Conservation (phyloP, 2,888 invertebrate genomes). For the Apomyelois bistriatella region DNA sequence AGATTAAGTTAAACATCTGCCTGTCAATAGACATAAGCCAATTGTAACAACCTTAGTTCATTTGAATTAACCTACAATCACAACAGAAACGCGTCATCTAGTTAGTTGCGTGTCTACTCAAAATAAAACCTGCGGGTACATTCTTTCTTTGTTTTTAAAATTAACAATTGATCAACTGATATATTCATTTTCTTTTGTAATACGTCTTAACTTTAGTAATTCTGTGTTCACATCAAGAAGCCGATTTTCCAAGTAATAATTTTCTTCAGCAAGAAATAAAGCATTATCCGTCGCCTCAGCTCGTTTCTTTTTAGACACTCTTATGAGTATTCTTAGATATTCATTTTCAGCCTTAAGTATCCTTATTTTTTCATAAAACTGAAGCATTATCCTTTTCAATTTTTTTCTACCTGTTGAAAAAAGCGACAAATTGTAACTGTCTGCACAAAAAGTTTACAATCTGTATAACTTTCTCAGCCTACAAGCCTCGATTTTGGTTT, state of each 20-base stretch:
- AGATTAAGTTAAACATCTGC: too few relatives aligned
- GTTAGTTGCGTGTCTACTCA: too few relatives aligned
- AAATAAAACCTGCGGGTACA: too few relatives aligned
- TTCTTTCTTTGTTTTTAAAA: too few relatives aligned
- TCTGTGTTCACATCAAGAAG: constrained; percentile 39
- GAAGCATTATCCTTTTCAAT: constrained; percentile 21
- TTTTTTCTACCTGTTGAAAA: not conserved
- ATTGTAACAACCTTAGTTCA: too few relatives aligned
- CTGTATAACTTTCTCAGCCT: not conserved
- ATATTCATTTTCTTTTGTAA: constrained; percentile 14
- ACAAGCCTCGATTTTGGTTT: constrained; percentile 35
- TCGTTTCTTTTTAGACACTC: constrained; percentile 40
- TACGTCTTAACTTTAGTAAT: constrained; percentile 34
- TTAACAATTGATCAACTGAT: not conserved
- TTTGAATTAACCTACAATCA: too few relatives aligned
- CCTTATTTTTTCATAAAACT: constrained; percentile 27
- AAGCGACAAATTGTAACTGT: too few relatives aligned
- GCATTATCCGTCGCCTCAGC: constrained; percentile 51
- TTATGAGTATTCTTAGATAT: constrained; percentile 39
- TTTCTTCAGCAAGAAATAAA: constrained; percentile 46
- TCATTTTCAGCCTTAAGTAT: constrained; percentile 43
- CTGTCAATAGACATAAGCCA: too few relatives aligned
- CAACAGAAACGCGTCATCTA: too few relatives aligned
- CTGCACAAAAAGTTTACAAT: too few relatives aligned
- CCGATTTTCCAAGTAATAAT: constrained; percentile 48